phyloP scores from a whole-genome alignment of 23 tunicate genomes.

The Ciona savignyi region DNA sequence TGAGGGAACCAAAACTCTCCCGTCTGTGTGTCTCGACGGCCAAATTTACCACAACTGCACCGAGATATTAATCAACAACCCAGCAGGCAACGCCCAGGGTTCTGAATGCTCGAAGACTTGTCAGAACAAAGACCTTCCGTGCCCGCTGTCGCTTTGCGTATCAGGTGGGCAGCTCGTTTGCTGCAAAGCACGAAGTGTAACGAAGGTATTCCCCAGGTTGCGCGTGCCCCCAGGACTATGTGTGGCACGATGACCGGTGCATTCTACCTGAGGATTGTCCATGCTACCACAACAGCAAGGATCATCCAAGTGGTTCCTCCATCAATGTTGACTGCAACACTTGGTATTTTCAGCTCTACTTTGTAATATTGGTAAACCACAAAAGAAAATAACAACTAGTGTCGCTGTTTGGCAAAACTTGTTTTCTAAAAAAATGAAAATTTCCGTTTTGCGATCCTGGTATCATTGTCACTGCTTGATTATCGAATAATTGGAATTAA shows the following conservation, averaged over 20 bases:
- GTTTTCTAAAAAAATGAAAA: too few species aligned
- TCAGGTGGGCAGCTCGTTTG: too few species aligned
- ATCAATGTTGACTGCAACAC: conserved; percentile 34
- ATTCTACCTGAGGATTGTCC: conserved; percentile 47
- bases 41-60: conserved; percentile 51
- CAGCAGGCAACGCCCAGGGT: not conserved
- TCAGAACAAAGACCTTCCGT: conserved; percentile 46
- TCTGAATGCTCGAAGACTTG: conserved; percentile 61
- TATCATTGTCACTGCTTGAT: too few species aligned
- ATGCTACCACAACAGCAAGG: conserved; percentile 52
- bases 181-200: too few species aligned
- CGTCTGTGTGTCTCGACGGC: conserved; percentile 35
- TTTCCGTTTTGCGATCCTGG: too few species aligned
- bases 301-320: conserved; percentile 6
- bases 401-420: not conserved
- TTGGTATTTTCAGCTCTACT: too few species aligned
- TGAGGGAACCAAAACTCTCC: conserved; percentile 46
- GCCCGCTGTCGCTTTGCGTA: conserved; percentile 30
- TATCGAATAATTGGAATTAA: too few species aligned
- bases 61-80: not conserved
- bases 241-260: conserved; percentile 34
- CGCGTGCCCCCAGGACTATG: conserved; percentile 49
- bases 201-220: conserved; percentile 33
- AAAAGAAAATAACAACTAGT: too few species aligned
- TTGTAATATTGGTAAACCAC: too few species aligned